Evolutionary conservation across 2,888 invertebrate species (phyloP), one percentile per base, ranked within the genome.

Genomic region (Coenonympha glycerion): DNA sequence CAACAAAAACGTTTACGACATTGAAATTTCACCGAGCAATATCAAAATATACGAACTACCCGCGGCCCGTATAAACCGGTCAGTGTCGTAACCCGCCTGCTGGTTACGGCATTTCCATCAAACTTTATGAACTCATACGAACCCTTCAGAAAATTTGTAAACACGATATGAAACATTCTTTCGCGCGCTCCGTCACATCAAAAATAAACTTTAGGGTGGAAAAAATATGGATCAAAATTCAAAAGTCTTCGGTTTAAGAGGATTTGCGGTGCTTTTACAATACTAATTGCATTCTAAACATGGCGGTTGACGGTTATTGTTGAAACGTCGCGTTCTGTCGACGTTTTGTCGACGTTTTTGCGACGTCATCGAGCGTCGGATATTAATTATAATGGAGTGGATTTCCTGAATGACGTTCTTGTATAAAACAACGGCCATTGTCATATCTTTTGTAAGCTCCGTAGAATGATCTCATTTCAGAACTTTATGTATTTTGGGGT

Each of bases 61-160:
- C 34, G 8, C 19, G 22, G 8, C 19, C 22, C 34, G 51, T 45
- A 31, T 30, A 44, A 46, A 33, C 24, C 15, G 28, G 19, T 8
- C 24, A 18, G 24, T 11, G 19, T 24, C 44, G 45, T 33, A 40
- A 42, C 33, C 56, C 52, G 26, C 37, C 9, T 52, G 52, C 47
- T 47, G 45, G 49, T 49, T 47, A 54, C 49, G 52, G 47, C 44
- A 34, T 47, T 49, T 49, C 47, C 52, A 57, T 55, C 56, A 57
- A 54, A 57, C 56, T 52, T 57, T 57, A 57, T 54, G 45, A 52
- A 55, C 52, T 44, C 52, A 42, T 52, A 46, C 37, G 19, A 40
- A 47, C 49, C 46, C 44, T 55, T 47, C 51, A 55, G 49, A 47
- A 48, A 49, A 49, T 52, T 54, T 49, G 47, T 54, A 52, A 45